Evolutionary conservation across 64 coral and sea anemone species (phyloP).

Genomic region (Dendronephthya gigantea): DNA sequence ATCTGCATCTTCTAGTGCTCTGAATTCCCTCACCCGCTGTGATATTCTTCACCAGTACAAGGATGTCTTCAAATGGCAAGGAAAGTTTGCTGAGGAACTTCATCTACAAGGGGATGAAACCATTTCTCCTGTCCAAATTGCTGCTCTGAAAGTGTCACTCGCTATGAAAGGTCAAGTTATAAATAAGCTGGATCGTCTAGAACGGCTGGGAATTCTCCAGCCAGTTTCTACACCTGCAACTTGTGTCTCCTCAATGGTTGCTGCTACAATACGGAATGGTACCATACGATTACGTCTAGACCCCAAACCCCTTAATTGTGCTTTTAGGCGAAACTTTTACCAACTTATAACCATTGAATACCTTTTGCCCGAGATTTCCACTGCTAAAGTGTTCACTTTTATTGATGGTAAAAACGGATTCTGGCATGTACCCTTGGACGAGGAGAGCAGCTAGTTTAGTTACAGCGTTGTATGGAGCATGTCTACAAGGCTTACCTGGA

Average conservation of each 20-base stretch:
- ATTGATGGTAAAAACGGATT: neutral
- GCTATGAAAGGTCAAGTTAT: neutral
- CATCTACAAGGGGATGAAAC: neutral
- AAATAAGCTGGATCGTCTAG: neutral
- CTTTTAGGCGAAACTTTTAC: neutral
- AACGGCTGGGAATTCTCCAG: neutral
- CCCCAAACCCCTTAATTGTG: neutral
- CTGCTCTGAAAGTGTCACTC: neutral
- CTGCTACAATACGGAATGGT: neutral
- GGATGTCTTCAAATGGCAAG: neutral
- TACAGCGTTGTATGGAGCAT: no score
- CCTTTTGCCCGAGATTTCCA: neutral
- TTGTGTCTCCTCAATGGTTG: neutral
- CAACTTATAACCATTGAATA: neutral
- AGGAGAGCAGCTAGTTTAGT: neutral
- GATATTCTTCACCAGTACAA: neutral
- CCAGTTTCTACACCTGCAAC: neutral
- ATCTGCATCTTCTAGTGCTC: neutral
- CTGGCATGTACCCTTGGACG: neutral
- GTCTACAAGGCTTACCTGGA: no score
- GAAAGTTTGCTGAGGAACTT: neutral
- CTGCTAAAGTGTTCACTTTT: neutral
- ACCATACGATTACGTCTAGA: neutral
- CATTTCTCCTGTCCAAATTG: neutral
- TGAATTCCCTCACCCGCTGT: neutral